Evolutionary conservation across 2,113 vertebrate species (phyloP), one percentile per base, ranked within the genome.

Genomic region (Percopsis transmontana): DNA sequence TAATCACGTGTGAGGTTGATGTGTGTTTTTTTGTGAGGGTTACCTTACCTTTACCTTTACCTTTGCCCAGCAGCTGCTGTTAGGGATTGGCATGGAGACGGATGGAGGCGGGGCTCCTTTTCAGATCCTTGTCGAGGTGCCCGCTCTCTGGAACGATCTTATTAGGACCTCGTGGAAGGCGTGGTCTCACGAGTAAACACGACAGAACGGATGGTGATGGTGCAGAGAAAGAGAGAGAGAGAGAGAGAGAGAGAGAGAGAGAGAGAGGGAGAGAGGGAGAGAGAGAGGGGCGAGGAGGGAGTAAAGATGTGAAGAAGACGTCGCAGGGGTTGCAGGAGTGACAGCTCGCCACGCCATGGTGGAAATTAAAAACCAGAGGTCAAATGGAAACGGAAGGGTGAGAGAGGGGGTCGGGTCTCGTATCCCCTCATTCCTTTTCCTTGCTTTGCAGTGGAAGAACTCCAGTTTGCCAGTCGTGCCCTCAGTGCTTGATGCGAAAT

Each of bases 311-410:
- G n/a, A n/a, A 45, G 42, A 8, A 33, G 27, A 33, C 27, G 8
- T 33, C 27, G 8, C 27, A 56, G 66, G 67, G 81, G 81, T 79
- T 74, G 70, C 60, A 60, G 68, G 58, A 74, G 78, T 79, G 67
- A 63, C 66, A 62, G 72, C 61, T 66, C 55, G 54, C 73, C 67
- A 56, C 62, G 24, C 53, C 56, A 60, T 64, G 77, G 79, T 85
- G 82, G 56, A 87, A 85, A 87, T 84, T 73, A 85, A 82, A 41
- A 87, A 80, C 55, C 27, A 33, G 68, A 74, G 74, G 74, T 69
- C 70, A 68, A 69, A 60, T 62, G 79, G 74, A 42, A 21, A n/a
- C n/a, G 54, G 18, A 13, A 74, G 80, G 72, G 50, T 53, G 62
- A 61, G 67, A 51, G 70, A 64, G 41, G 58, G 69, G 60, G 58